Base-by-base conservation (phyloP, 2,113 vertebrate genomes). In the Charadrius vociferus region DNA sequence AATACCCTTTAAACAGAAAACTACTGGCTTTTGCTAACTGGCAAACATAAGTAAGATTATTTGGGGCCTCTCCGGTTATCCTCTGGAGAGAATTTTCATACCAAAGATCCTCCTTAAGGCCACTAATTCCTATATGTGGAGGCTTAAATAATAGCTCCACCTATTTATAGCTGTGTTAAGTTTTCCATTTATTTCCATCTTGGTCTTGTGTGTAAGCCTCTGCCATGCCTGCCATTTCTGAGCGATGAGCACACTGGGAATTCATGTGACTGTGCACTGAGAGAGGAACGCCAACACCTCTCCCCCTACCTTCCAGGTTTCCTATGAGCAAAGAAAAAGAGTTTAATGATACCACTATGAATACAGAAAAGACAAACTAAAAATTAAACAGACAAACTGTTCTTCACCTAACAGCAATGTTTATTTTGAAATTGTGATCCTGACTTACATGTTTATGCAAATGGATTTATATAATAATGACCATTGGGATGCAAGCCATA, bases 181-280 rank as follows among this genome's bases (percentile, higher is more conserved):
- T 90, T 93, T 95, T 81, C 90, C 29, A 36, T 94, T 94, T 58
- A 78, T 72, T 94, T 92, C 80, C 88, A 39, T 81, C 22, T 88
- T 91, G 47, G 26, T 62, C 79, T 89, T 93, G 24, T 41, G 18
- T 86, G 63, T 47, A 47, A 91, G 61, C 61, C 14, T 85, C 71
- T 90, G 58, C 93, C 74, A 20, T 85, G 92, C 70, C 63, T 90
- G 45, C 72, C 37, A 52, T 73, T 95, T 91, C 85, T 94, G 59
- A 93, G 79, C 88, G 85, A 27, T 72, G 71, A 93, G 71, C 47
- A 59, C 41, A 50, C 27, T 34, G 72, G 55, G 82, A 81, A 84
- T 63, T 90, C 59, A 8, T 52, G n/a, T 59, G 79, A 39, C 65
- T 41, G 29, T 36, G 63, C 37, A 53, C 39, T 49, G 58, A 22